Evolutionary conservation across 2,888 invertebrate species (phyloP).

Genomic region (Schizaphis graminum): DNA sequence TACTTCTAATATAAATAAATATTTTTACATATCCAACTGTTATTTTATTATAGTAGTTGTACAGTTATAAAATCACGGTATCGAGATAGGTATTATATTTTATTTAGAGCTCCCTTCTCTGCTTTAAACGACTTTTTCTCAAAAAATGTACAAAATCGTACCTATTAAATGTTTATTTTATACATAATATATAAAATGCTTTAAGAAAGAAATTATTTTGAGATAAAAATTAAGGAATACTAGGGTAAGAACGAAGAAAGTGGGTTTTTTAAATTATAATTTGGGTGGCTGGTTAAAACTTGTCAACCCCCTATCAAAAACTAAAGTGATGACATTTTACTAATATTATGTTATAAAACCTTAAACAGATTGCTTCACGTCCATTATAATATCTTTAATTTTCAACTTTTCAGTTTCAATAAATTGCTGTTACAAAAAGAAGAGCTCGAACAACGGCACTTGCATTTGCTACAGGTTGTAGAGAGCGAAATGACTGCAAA

Average conservation of each 20-base stretch:
- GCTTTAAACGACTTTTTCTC: background rate
- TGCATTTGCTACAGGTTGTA: constrained; percentile 88
- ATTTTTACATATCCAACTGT: background rate
- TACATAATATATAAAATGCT: background rate
- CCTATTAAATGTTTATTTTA: background rate
- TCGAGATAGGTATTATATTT: background rate
- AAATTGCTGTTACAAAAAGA: constrained; percentile 90
- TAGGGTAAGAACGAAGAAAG: background rate
- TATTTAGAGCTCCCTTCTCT: background rate
- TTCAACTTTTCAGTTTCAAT: constrained; percentile 79
- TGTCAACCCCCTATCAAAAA: background rate
- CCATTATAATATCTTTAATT: constrained; percentile 65
- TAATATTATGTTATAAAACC: background rate
- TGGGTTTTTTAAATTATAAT: background rate
- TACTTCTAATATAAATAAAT: background rate
- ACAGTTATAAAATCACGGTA: background rate
- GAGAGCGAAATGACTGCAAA: constrained; percentile 93
- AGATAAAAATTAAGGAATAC: background rate
- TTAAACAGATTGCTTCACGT: background rate
- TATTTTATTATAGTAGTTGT: background rate
- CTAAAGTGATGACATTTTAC: background rate
- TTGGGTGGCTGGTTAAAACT: background rate
- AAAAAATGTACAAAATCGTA: background rate
- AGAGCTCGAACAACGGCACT: constrained; percentile 91
- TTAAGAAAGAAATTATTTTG: background rate